A percentile compares a stretch with the other conserved stretches of the same genome.
Evolutionary conservation across 2,888 invertebrate genomes (phyloP).

Genomic region (Aphodius sticticus): DNA sequence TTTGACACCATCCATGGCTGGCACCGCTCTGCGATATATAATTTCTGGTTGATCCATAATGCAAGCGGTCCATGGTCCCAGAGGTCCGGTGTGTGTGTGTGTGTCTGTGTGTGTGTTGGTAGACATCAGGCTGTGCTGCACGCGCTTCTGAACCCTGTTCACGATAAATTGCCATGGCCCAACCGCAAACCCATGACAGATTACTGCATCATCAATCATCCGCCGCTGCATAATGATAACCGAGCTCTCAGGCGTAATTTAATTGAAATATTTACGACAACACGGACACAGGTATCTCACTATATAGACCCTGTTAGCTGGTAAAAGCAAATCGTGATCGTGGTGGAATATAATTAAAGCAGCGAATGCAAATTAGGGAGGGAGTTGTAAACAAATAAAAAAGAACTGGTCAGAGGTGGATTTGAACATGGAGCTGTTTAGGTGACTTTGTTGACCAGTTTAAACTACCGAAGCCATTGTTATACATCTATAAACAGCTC

Average conservation of each 20-base stretch:
- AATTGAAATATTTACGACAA: constrained; percentile 41
- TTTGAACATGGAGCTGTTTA: too few relatives aligned
- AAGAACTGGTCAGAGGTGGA: too few relatives aligned
- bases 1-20: constrained; percentile 11
- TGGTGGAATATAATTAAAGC: not conserved
- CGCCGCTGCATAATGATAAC: constrained; percentile 40
- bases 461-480: too few relatives aligned
- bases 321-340: not conserved
- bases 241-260: constrained; percentile 33
- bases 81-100: constrained; percentile 34
- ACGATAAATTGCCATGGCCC: constrained; percentile 47
- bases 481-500: too few relatives aligned
- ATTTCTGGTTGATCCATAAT: constrained; percentile 41
- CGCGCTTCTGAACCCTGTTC: constrained; percentile 35
- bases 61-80: constrained; percentile 38
- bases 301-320: constrained; percentile 6
- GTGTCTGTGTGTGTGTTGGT: too few relatives aligned
- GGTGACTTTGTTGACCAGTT: too few relatives aligned
- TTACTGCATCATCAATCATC: constrained; percentile 61
- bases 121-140: not conserved
- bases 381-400: too few relatives aligned
- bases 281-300: not conserved
- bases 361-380: too few relatives aligned
- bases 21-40: constrained; percentile 33
- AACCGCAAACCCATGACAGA: constrained; percentile 56